Conservation (phyloP, 2,888 invertebrate species). For the Halictus quadricinctus region DNA sequence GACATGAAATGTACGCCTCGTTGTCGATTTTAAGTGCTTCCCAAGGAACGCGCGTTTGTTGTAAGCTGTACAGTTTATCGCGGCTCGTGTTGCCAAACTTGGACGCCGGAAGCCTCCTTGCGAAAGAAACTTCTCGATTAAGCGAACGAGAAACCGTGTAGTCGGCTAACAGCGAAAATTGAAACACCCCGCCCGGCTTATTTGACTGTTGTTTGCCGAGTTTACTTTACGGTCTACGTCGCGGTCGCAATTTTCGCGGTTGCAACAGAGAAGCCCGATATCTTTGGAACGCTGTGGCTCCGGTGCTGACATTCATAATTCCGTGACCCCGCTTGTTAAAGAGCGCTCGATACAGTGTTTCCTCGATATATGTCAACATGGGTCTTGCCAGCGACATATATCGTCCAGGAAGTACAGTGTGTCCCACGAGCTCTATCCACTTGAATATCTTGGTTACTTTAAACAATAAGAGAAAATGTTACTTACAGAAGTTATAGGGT, state of each 20-base stretch:
- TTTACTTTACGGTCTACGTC: slow-evolving; percentile 42
- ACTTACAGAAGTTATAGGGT: no score
- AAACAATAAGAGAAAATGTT: no score
- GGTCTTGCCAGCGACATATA: no score
- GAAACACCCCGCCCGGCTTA: slow-evolving; percentile 37
- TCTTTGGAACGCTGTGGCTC: neutral
- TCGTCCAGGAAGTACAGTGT: no score
- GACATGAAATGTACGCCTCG: slow-evolving; percentile 11
- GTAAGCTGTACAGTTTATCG: slow-evolving; percentile 37
- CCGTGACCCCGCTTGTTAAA: neutral
- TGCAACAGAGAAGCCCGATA: neutral
- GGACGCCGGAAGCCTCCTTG: slow-evolving; percentile 22
- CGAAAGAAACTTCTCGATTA: slow-evolving; percentile 62
- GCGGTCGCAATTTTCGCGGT: slow-evolving; percentile 1
- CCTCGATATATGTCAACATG: no score
- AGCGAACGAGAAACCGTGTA: slow-evolving; percentile 30
- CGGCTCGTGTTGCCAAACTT: slow-evolving; percentile 1
- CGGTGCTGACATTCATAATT: neutral
- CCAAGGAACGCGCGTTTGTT: neutral
- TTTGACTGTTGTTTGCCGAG: slow-evolving; percentile 46
- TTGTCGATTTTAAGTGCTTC: slow-evolving; percentile 9
- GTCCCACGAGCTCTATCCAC: no score
- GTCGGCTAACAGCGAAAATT: slow-evolving; percentile 36
- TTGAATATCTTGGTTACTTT: no score
- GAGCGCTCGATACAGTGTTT: neutral